phyloP scores from a whole-genome alignment of 2,113 vertebrate genomes.

The Aramus guarauna region DNA sequence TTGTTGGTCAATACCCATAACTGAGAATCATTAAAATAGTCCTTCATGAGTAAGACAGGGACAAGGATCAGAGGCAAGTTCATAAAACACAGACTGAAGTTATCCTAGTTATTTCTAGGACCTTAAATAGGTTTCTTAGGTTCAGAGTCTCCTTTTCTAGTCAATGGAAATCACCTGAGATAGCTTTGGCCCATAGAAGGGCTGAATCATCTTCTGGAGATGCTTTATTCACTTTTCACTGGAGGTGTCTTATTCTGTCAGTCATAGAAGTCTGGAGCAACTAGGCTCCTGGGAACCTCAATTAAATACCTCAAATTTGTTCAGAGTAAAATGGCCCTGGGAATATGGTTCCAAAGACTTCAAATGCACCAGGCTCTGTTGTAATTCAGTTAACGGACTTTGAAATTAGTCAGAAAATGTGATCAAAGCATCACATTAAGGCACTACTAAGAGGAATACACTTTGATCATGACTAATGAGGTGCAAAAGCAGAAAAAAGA shows the following conservation, averaged over 20 bases:
- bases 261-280: not conserved
- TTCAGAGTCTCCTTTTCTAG: not conserved
- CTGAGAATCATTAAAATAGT: not conserved
- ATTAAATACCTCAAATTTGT: not conserved
- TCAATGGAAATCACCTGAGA: not conserved
- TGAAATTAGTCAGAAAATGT: slow-evolving; percentile 26
- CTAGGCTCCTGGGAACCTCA: not conserved
- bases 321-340: not conserved
- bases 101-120: not conserved
- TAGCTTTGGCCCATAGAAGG: not conserved
- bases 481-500: not conserved
- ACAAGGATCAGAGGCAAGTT: not conserved
- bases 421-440: slow-evolving; percentile 58
- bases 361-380: not conserved
- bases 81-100: not conserved
- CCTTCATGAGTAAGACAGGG: not conserved
- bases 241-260: not conserved
- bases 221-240: not conserved
- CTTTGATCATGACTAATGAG: slow-evolving; percentile 65
- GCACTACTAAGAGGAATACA: slow-evolving; percentile 7
- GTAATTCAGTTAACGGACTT: slow-evolving; percentile 17
- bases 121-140: not conserved
- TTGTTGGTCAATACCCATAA: not conserved
- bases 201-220: not conserved
- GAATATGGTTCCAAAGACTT: slow-evolving; percentile 16